phyloP scores from a whole-genome alignment of 2,888 invertebrate genomes.

The Hirtodrosophila trivittata region DNA sequence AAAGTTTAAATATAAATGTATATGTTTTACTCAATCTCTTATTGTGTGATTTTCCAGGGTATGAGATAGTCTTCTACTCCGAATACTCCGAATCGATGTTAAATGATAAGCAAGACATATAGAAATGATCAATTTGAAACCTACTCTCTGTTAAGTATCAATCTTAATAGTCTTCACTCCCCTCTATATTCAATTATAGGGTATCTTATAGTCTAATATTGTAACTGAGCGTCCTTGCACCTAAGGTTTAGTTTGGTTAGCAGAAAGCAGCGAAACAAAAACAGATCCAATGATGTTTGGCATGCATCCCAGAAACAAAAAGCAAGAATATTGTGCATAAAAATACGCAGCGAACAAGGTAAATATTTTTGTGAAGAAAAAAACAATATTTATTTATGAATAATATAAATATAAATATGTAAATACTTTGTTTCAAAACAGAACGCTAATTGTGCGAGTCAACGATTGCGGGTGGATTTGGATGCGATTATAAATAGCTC shows the following conservation, averaged over 20 bases:
- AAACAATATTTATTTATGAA: slow-evolving; percentile 5
- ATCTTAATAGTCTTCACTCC: too few species aligned
- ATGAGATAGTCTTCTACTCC: too few species aligned
- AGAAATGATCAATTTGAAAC: too few species aligned
- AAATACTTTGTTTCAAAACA: neutral
- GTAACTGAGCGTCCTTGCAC: slow-evolving; percentile 14
- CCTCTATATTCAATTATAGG: slow-evolving; percentile 1
- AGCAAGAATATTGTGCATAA: neutral
- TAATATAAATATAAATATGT: slow-evolving; percentile 1
- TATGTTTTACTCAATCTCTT: too few species aligned
- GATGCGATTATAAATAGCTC: slow-evolving; percentile 56
- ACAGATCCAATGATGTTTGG: slow-evolving; percentile 33
- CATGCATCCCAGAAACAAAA: slow-evolving; percentile 37
- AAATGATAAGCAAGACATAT: too few species aligned
- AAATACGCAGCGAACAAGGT: slow-evolving; percentile 31
- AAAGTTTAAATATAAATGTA: too few species aligned
- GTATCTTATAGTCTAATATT: slow-evolving; percentile 16
- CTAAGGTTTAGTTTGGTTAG: neutral
- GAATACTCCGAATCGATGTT: too few species aligned
- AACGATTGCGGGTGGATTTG: slow-evolving; percentile 15
- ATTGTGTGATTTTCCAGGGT: too few species aligned
- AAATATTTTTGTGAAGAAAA: slow-evolving; percentile 53
- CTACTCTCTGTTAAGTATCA: too few species aligned
- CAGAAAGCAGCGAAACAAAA: slow-evolving; percentile 15
- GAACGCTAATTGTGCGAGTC: slow-evolving; percentile 43